Conservation (phyloP, 2,113 vertebrate species). For the Varanus salvator region DNA sequence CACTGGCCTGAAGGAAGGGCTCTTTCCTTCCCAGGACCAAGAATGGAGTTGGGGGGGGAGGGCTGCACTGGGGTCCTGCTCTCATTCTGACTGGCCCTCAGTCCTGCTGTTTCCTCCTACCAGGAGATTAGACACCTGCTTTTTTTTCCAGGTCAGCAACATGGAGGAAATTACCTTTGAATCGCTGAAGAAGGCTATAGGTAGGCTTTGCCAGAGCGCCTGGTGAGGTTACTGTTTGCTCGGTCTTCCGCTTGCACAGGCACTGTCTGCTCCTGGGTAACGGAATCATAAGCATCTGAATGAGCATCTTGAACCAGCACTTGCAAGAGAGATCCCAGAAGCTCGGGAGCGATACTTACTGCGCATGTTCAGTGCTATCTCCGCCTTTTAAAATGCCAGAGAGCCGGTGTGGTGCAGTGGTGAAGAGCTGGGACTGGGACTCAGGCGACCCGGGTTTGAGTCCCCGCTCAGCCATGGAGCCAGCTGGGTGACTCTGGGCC, state of each 20-base stretch:
- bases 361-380: not conserved
- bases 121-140: not conserved
- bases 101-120: not conserved
- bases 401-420: too few relatives aligned
- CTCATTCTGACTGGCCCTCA: not conserved
- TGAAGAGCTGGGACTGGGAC: too few relatives aligned
- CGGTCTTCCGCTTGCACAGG: not conserved
- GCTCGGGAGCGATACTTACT: too few relatives aligned
- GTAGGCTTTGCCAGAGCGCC: conserved; percentile 74
- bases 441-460: too few relatives aligned
- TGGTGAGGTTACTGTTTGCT: not conserved
- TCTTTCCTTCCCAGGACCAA: too few relatives aligned
- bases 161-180: conserved; percentile 98
- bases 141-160: conserved; percentile 80
- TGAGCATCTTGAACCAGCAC: not conserved
- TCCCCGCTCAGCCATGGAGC: too few relatives aligned
- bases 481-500: too few relatives aligned
- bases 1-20: too few relatives aligned
- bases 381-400: not conserved
- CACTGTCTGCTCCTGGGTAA: too few relatives aligned
- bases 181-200: conserved; percentile 97
- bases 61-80: too few relatives aligned
- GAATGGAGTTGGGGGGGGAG: too few relatives aligned
- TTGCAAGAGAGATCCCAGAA: not conserved
- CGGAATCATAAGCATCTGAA: not conserved